Evolutionary conservation across 2,888 invertebrate genomes (phyloP), one percentile per base, ranked within the genome.

Genomic region (Cataglyphis albicans): DNA sequence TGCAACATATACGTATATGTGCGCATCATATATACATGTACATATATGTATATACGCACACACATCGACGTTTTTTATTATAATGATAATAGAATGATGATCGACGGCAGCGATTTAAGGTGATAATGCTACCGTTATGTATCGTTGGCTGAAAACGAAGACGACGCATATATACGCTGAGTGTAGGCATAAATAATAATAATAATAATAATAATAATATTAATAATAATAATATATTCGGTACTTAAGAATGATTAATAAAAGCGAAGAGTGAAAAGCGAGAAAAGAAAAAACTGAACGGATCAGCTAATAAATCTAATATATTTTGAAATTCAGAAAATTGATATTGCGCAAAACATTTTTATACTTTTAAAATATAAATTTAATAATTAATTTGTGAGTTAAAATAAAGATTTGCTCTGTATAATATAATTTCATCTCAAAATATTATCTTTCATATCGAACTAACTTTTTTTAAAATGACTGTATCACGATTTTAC

Each of bases 231-330:
- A 76, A 88, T 88, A 80, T 90, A 92, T 87, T 84, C 88, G 88
- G 91, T 91, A 91, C 91, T 91, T 91, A 91, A 91, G 59, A 78
- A 70, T 80, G 41, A 18, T 6, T n/a, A 25, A 73, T 7, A 48
- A 61, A n/a, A 35, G 67, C 48, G n/a, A 15, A 9, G 5, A 73
- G 35, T 29, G 29, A 29, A 29, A 29, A 29, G 29, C 9, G 38
- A 67, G 44, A 18, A 41, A 35, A 35, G 35, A 6, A 35, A 6
- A 35, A 35, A 35, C 35, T 35, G 35, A 6, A 35, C 35, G 35
- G 35, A 35, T 35, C 6, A 35, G 35, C 6, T 35, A 35, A 35
- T 35, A 35, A 35, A 35, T 35, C 35, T 35, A 35, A 35, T 35
- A 35, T 6, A 35, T 35, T 35, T 35, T 35, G 35, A 35, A 6